Evolutionary conservation across 2,113 vertebrate genomes (phyloP), one percentile per base, ranked within the genome.

Genomic region (Siniperca chuatsi): DNA sequence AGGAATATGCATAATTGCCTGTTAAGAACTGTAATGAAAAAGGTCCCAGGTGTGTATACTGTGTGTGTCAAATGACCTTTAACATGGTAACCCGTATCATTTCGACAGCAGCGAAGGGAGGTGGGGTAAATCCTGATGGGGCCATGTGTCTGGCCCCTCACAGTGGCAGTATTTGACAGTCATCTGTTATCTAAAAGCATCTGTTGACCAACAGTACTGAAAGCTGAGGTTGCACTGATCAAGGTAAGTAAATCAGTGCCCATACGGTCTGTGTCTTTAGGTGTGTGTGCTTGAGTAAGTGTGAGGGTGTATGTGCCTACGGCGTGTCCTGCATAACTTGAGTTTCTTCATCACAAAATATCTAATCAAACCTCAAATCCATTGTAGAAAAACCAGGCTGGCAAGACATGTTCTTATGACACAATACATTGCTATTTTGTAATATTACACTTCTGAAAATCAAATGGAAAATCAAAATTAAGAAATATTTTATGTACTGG

Each of bases 61-160:
- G 84, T 76, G 69, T 86, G 79, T 90, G 85, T 92, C 20, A 60
- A 81, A 88, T 87, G 92, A 92, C 87, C 87, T 93, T 92, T 84
- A 87, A 90, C 86, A 83, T 90, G 81, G 78, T 83, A 87, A 96
- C 95, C 95, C 95, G 95, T 96, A 95, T 94, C 82, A 85, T 92
- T 92, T 92, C 58, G 75, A 94, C 93, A 95, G 94, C 93, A 95
- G 94, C 94, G 87, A 91, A 85, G 78, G 91, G 64, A 86, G 87
- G 85, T 83, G 87, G 82, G 88, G 83, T 77, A 84, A 73, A 87
- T 91, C 84, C 87, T 90, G 92, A 90, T 84, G 77, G 89, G 90
- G 91, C 83, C 89, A 40, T 61, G 79, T 81, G 90, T 78, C 52
- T 42, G 88, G 85, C 87, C 89, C 91, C 91, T 92, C 90, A 93